These are phyloP conservation scores for Lasioglossum lativentre DNA, from an alignment of 2,888 invertebrate genomes.

Conservation along the genomic window DNA sequence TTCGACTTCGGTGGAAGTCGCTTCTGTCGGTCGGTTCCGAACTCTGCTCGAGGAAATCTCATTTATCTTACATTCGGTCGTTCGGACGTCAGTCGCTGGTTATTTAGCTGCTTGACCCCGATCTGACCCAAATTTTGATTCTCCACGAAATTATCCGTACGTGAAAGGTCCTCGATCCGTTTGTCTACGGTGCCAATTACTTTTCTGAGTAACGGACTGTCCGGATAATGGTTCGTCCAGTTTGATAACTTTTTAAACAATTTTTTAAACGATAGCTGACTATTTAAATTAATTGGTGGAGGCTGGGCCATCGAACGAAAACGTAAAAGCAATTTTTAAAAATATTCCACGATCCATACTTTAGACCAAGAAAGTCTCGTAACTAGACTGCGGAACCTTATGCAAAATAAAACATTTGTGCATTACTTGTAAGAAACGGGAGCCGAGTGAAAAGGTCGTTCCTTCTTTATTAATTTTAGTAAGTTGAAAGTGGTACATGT, in stretches of 20 bases:
- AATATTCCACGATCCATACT: too few relatives aligned
- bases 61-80: background rate
- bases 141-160: background rate
- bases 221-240: background rate
- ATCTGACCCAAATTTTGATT: background rate
- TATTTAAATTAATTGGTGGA: background rate
- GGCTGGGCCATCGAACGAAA: too few relatives aligned
- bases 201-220: background rate
- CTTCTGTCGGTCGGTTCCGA: background rate
- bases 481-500: too few relatives aligned
- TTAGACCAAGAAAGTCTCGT: too few relatives aligned
- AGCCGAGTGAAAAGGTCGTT: too few relatives aligned
- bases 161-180: background rate
- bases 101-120: background rate
- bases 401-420: too few relatives aligned
- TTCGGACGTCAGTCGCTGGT: background rate
- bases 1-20: background rate
- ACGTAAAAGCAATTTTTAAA: too few relatives aligned
- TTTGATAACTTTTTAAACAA: background rate
- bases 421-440: too few relatives aligned
- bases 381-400: too few relatives aligned
- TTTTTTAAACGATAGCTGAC: too few relatives aligned
- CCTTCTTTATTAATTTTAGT: too few relatives aligned
- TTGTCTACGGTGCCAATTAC: background rate
- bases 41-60: background rate